Evolutionary conservation across 2,113 vertebrate genomes (phyloP).

Genomic region (Chionodraco myersi): DNA sequence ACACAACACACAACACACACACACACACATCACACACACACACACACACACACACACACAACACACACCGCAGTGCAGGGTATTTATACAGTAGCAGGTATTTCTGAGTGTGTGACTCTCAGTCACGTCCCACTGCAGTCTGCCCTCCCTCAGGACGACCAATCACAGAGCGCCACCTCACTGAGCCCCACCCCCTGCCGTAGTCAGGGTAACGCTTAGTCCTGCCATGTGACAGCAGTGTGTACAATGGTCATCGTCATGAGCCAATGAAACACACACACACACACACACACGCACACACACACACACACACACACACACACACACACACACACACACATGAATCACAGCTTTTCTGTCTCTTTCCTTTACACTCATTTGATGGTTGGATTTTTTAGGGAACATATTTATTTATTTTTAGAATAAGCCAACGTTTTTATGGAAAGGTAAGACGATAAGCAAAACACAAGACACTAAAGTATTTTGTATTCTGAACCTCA

Average conservation of each 20-base stretch:
- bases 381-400: conserved; percentile 45
- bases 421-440: too few species aligned
- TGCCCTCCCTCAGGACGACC: conserved; percentile 58
- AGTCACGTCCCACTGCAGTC: conserved; percentile 85
- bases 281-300: conserved; percentile 5
- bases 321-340: not conserved
- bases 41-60: not conserved
- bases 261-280: conserved; percentile 4
- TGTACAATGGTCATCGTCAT: conserved; percentile 21
- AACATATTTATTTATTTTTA: not conserved
- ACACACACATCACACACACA: conserved; percentile 5
- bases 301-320: too few species aligned
- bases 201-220: conserved; percentile 72
- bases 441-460: too few species aligned
- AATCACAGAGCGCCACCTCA: conserved; percentile 71
- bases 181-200: conserved; percentile 15
- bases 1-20: conserved; percentile 16
- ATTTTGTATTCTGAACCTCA: too few species aligned
- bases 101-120: conserved; percentile 26
- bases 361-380: not conserved
- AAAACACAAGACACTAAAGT: too few species aligned
- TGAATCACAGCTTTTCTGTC: not conserved
- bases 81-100: not conserved
- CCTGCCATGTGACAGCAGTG: conserved; percentile 60
- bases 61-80: not conserved